A percentile compares a stretch with the other conserved stretches of the same genome.
Conservation (phyloP, 2,797 vertebrate genomes). For the Hirundo rustica region DNA sequence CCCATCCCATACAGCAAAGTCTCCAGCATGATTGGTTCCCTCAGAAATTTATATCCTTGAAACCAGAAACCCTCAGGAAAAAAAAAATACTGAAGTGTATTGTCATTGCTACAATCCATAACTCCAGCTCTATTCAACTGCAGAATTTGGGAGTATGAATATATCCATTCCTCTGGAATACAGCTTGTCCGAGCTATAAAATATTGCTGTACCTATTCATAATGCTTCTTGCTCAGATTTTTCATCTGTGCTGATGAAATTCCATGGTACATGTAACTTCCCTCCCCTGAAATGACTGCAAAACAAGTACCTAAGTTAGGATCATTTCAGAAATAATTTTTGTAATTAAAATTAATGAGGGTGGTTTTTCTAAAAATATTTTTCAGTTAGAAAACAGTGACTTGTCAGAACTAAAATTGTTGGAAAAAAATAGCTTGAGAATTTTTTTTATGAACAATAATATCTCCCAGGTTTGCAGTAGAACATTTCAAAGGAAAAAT, state of each 20-base stretch:
- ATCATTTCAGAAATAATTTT: background rate
- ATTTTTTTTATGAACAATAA: background rate
- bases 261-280: rapidly evolving
- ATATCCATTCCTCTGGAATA: background rate
- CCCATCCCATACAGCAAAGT: background rate
- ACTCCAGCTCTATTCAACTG: background rate
- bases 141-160: background rate
- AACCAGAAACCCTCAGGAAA: background rate
- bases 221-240: background rate
- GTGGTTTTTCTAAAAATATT: background rate
- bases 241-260: background rate
- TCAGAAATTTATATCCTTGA: background rate
- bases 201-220: background rate
- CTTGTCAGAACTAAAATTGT: background rate
- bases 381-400: background rate
- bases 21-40: background rate
- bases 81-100: background rate
- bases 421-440: background rate
- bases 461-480: background rate
- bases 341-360: background rate
- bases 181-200: background rate
- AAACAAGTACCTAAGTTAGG: background rate
- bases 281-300: background rate
- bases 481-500: background rate
- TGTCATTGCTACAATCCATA: background rate